These are phyloP conservation scores for Amblyopsis rosae DNA, from an alignment of 2,113 vertebrate species.

Conservation along the genomic window DNA sequence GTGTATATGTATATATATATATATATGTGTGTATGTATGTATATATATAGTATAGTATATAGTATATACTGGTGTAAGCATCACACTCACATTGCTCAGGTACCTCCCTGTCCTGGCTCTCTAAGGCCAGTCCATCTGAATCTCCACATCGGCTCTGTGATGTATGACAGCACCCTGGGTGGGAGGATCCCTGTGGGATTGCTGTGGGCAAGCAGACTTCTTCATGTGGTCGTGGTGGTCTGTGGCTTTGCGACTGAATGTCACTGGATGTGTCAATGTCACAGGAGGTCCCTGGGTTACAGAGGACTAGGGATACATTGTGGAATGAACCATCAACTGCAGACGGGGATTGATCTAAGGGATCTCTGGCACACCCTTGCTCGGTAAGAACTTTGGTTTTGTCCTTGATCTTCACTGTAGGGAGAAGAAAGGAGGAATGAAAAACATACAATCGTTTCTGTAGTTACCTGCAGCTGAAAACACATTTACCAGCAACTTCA, in stretches of 20 bases:
- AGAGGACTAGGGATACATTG: conserved; percentile 55
- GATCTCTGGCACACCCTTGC: conserved; percentile 2
- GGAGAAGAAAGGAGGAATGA: conserved; percentile 46
- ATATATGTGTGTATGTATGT: too few species aligned
- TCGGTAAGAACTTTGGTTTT: conserved; percentile 6
- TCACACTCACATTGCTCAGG: neutral
- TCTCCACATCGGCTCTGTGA: neutral
- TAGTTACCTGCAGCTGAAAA: conserved; percentile 52
- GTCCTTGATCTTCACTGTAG: conserved; percentile 34
- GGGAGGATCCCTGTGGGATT: neutral
- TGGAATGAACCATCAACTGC: conserved; percentile 13
- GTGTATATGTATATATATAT: too few species aligned
- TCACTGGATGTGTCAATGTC: conserved; percentile 32
- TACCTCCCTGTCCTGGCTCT: neutral
- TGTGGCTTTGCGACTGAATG: neutral
- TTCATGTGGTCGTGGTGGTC: neutral
- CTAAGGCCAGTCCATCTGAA: neutral
- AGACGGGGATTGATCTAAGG: neutral
- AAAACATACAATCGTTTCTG: conserved; percentile 49
- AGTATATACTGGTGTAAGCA: neutral
- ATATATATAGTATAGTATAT: too few species aligned
- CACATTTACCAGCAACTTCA: conserved; percentile 13
- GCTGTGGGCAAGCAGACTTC: neutral
- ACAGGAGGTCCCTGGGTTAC: conserved; percentile 61
- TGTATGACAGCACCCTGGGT: neutral